Evolutionary conservation across 2,113 vertebrate genomes (phyloP).

Genomic region (Channa maculata): DNA sequence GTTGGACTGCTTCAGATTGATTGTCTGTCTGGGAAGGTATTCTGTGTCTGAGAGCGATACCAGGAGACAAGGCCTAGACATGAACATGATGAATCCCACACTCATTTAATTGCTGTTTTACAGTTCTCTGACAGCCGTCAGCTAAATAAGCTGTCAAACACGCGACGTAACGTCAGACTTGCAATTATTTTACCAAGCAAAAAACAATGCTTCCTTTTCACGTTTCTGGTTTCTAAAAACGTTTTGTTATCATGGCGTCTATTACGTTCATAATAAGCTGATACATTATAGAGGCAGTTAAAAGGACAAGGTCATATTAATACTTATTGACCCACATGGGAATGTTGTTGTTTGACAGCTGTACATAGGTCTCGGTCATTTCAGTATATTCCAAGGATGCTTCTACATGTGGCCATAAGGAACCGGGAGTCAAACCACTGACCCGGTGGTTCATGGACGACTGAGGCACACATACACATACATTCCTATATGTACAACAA

Average conservation of each 20-base stretch:
- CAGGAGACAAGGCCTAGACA: conserved; percentile 59
- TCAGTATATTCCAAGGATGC: too few relatives aligned
- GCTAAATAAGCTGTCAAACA: conserved; percentile 73
- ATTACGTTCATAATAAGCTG: not conserved
- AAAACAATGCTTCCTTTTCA: conserved; percentile 9
- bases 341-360: too few relatives aligned
- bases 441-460: too few relatives aligned
- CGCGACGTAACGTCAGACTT: conserved; percentile 31
- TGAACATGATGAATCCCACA: conserved; percentile 64
- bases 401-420: too few relatives aligned
- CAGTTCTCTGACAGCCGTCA: conserved; percentile 70
- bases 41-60: conserved; percentile 61
- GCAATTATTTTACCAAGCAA: conserved; percentile 53
- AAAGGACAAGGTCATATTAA: not conserved
- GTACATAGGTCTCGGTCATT: too few relatives aligned
- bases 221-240: not conserved
- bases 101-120: conserved; percentile 73
- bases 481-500: too few relatives aligned
- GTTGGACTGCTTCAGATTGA: conserved; percentile 49
- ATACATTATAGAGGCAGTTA: not conserved
- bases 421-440: too few relatives aligned
- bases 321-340: not conserved
- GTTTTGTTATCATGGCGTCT: conserved; percentile 9
- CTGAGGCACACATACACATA: too few relatives aligned
- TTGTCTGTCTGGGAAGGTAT: conserved; percentile 49